Conservation (phyloP, 2,113 vertebrate genomes). For the Mugil cephalus region DNA sequence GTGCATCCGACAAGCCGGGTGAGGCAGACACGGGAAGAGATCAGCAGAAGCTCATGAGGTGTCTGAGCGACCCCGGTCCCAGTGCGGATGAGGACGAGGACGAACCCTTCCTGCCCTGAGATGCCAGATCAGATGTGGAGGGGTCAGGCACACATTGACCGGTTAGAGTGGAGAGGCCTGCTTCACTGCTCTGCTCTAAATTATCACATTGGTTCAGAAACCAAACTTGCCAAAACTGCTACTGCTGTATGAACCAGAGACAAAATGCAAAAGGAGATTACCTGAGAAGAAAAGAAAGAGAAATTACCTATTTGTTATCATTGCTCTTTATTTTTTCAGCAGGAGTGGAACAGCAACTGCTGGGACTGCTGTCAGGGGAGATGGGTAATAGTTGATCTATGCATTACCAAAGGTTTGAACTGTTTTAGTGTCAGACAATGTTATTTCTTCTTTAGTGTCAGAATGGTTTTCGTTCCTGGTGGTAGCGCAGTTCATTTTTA, state of each 20-base stretch:
- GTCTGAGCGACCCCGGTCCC: slow-evolving; percentile 96
- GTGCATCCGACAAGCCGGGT: slow-evolving; percentile 64
- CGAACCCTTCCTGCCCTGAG: slow-evolving; percentile 90
- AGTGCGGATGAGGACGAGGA: slow-evolving; percentile 89
- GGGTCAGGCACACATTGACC: slow-evolving; percentile 1
- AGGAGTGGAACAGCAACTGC: slow-evolving; percentile 9
- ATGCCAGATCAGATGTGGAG: background rate
- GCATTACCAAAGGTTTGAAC: slow-evolving; percentile 86
- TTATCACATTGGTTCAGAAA: slow-evolving; percentile 54
- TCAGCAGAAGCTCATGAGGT: slow-evolving; percentile 91
- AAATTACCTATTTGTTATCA: slow-evolving; percentile 66
- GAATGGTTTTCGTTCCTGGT: slow-evolving; percentile 7
- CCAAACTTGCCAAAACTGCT: slow-evolving; percentile 70
- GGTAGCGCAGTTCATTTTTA: slow-evolving; percentile 2
- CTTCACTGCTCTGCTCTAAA: slow-evolving; percentile 30
- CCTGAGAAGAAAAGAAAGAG: slow-evolving; percentile 57
- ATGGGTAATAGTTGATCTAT: slow-evolving; percentile 72
- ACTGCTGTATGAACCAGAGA: slow-evolving; percentile 59
- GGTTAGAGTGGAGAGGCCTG: slow-evolving; percentile 22
- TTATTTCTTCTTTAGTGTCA: slow-evolving; percentile 41
- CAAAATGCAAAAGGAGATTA: slow-evolving; percentile 20
- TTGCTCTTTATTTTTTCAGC: slow-evolving; percentile 60
- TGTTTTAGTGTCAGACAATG: slow-evolving; percentile 57
- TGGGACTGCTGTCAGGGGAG: slow-evolving; percentile 13
- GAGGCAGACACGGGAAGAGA: slow-evolving; percentile 82